Percentiles rank a stretch among this genome's conserved stretches.
phyloP scores from a whole-genome alignment of 1,140 invertebrate genomes.

The Condylostylus longicornis region DNA sequence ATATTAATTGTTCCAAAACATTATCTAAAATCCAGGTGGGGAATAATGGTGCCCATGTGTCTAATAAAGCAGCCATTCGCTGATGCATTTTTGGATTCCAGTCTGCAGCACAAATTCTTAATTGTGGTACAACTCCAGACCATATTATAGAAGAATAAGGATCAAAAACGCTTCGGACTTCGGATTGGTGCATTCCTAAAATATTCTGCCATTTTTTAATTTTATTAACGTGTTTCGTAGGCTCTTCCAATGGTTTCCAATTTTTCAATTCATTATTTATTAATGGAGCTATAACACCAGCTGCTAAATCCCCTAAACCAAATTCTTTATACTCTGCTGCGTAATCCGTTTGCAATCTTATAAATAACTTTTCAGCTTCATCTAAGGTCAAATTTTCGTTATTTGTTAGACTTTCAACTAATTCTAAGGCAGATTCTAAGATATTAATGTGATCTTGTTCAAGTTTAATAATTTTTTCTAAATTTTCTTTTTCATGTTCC shows the following conservation, averaged over 20 bases:
- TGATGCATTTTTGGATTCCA: constrained; percentile 65
- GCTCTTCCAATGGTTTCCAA: constrained; percentile 62
- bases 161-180: constrained; percentile 42
- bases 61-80: constrained; percentile 61
- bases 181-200: constrained; percentile 34
- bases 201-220: constrained; percentile 58
- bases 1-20: constrained; percentile 63
- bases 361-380: constrained; percentile 57
- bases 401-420: constrained; percentile 52
- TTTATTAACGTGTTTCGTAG: constrained; percentile 43
- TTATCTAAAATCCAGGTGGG: constrained; percentile 74
- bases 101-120: constrained; percentile 25
- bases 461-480: constrained; percentile 53
- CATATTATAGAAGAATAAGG: constrained; percentile 72
- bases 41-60: constrained; percentile 64
- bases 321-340: constrained; percentile 40
- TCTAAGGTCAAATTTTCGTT: constrained; percentile 48
- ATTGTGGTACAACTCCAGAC: constrained; percentile 75
- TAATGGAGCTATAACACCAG: constrained; percentile 46
- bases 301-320: constrained; percentile 47
- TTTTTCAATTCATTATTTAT: constrained; percentile 48
- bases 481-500: constrained; percentile 58
- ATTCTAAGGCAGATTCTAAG: constrained; percentile 51
- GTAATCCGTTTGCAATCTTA: constrained; percentile 46
- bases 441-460: constrained; percentile 59